Conservation (phyloP, 2,797 vertebrate genomes). For the Hypotaenidia okinawae region DNA sequence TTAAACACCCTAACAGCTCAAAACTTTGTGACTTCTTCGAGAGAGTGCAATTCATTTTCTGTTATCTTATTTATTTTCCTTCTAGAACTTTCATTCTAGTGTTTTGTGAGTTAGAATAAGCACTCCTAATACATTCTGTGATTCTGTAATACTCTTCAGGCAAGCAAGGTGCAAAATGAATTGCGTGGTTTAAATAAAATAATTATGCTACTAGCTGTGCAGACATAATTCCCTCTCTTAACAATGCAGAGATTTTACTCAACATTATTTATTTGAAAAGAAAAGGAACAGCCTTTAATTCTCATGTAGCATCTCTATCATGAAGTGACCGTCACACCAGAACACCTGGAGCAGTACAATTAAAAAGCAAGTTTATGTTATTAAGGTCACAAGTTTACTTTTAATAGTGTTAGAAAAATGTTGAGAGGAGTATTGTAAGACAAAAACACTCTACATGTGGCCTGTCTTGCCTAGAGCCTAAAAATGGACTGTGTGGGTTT, state of each 20-base stretch:
- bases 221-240: neutral
- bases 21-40: neutral
- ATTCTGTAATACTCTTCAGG: too few species aligned
- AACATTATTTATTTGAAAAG: fast-evolving
- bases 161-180: neutral
- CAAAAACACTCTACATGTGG: neutral
- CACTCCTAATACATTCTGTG: neutral
- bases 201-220: neutral
- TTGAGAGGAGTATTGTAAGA: neutral
- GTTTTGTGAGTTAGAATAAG: neutral
- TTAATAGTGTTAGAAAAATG: neutral
- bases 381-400: neutral
- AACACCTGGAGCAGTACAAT: neutral
- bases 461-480: neutral
- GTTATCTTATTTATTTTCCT: neutral
- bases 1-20: neutral
- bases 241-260: neutral
- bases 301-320: neutral
- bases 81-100: neutral
- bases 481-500: neutral
- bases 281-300: neutral
- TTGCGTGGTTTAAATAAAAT: neutral
- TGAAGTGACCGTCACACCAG: neutral
- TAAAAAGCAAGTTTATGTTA: fast-evolving
- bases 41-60: neutral